Evolutionary conservation across 2,113 vertebrate genomes (phyloP).

Genomic region (Nerophis ophidion): DNA sequence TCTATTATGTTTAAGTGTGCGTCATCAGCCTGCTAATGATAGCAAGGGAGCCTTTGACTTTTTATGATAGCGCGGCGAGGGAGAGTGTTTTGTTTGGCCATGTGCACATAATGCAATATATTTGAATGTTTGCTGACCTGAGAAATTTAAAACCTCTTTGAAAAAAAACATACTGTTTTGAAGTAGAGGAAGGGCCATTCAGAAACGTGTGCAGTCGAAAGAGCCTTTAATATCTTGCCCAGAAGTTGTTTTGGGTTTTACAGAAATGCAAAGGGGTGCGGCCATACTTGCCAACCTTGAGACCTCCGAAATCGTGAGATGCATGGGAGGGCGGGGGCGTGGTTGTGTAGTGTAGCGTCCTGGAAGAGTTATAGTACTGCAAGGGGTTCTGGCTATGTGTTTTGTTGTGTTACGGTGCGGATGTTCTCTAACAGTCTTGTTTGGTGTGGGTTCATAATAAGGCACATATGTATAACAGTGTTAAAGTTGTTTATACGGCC

Average conservation of each 20-base stretch:
- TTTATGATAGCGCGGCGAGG: constrained; percentile 2
- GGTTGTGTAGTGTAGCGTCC: too few relatives aligned
- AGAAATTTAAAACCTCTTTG: constrained; percentile 23
- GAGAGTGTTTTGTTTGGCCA: background rate
- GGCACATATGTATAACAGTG: too few relatives aligned
- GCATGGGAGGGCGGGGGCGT: too few relatives aligned
- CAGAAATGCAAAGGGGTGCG: constrained; percentile 29
- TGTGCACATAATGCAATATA: constrained; percentile 6
- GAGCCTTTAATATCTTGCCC: constrained; percentile 20
- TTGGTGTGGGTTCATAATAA: too few relatives aligned
- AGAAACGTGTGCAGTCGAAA: constrained; percentile 20
- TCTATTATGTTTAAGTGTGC: background rate
- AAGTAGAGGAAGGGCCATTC: constrained; percentile 3
- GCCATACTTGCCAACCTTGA: too few relatives aligned
- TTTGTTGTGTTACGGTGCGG: too few relatives aligned
- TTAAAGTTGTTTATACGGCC: too few relatives aligned
- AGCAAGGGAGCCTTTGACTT: background rate
- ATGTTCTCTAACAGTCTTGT: too few relatives aligned
- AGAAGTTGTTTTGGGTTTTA: constrained; percentile 17
- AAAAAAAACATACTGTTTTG: constrained; percentile 24
- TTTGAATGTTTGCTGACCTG: constrained; percentile 3
- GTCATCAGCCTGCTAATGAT: background rate
- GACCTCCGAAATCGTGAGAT: too few relatives aligned
- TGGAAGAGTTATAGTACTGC: too few relatives aligned
- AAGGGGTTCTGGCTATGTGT: too few relatives aligned